These are phyloP conservation scores for Orthochromis indermauri DNA, from an alignment of 2,113 vertebrate species.

Conservation along the genomic window DNA sequence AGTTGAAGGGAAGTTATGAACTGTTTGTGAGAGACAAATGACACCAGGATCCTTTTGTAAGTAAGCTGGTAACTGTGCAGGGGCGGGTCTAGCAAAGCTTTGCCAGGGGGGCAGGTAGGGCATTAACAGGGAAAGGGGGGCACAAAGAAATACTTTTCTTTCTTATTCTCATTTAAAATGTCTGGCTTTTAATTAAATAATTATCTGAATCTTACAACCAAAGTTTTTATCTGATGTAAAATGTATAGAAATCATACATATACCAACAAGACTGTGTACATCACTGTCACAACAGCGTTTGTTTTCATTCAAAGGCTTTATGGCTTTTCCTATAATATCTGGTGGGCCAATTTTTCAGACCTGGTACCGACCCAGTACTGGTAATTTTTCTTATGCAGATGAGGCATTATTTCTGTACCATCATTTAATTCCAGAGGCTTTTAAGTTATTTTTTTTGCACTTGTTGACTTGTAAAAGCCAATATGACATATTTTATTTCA, in stretches of 20 bases:
- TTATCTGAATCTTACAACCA: neutral
- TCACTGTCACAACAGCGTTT: rapidly evolving
- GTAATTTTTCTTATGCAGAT: neutral
- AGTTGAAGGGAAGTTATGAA: too few species aligned
- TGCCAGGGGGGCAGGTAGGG: too few species aligned
- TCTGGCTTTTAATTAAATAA: neutral
- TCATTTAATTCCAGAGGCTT: neutral
- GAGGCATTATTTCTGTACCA: neutral
- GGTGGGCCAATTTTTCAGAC: rapidly evolving
- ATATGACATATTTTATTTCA: neutral
- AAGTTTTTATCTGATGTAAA: neutral
- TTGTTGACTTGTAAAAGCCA: neutral
- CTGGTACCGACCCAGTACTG: neutral
- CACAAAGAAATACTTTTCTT: too few species aligned
- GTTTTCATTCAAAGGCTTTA: neutral
- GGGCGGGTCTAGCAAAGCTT: too few species aligned
- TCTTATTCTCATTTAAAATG: too few species aligned
- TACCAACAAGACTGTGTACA: rapidly evolving
- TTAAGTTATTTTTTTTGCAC: neutral
- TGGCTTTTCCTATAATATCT: neutral
- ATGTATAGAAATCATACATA: neutral
- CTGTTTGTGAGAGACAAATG: too few species aligned
- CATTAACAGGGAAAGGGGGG: too few species aligned
- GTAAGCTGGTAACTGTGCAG: too few species aligned
- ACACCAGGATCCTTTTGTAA: too few species aligned